Evolutionary conservation across 2,888 invertebrate species (phyloP), one percentile per base, ranked within the genome.

Genomic region (Mylabris sibirica): DNA sequence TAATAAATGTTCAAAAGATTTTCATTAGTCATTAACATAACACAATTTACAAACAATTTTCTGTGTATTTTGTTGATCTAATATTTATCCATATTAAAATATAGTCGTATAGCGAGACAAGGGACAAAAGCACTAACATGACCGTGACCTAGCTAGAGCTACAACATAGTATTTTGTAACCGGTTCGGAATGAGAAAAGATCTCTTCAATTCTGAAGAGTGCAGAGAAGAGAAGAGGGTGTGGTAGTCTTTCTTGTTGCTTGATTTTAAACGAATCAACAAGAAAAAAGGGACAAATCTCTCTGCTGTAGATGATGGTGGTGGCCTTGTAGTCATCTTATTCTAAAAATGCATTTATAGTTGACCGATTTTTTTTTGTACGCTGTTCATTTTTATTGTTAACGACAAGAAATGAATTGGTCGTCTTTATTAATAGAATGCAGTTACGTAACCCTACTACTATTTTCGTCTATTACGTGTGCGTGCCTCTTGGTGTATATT

Each of bases 381-480:
- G 20, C 20, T 20, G 2, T 57, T 24, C 3, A 14, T 14, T 24
- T n/a, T 14, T 24, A 57, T 20, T 11, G 12, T 57, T 5, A 14
- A 57, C 20, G 3, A 57, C 3, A 0, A 57, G 24, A 22, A 57
- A 14, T 24, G 57, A 53, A 53, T 22, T 57, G 57, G 24, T 57
- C 1, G 14, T 0, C 24, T 57, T 22, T 20, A 44, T 63, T 14
- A 22, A 44, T n/a, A 62, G 44, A 41, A 62, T 62, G 63, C 44
- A 44, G 63, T 63, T 63, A 24, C 63, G 24, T 12, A 63, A 44
- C 63, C 26, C 38, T 38, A 38, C 11, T 38, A 20, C 20, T 49
- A 49, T 41, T 41, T 41, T 41, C 5, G 17, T 11, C 49, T 17
- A 49, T 1, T 1, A n/a, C 30, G 4, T 30, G 30, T 30, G 30